phyloP scores from a whole-genome alignment of 2,797 vertebrate genomes.

The Phataginus tetradactyla region DNA sequence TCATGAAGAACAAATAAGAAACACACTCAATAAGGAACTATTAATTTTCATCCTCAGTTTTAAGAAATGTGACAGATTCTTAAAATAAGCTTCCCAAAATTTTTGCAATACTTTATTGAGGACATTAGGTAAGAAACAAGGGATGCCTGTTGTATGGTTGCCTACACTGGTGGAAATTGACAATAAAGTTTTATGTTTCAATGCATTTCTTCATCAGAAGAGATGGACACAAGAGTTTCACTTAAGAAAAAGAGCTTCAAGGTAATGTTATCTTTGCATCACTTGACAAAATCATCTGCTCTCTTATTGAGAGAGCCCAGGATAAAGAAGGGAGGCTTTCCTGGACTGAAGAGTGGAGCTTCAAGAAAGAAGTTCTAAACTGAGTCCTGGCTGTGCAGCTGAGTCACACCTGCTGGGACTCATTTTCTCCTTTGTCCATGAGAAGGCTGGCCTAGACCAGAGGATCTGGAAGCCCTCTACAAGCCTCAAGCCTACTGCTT shows the following conservation, averaged over 20 bases:
- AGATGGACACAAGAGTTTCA: neutral
- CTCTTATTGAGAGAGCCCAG: neutral
- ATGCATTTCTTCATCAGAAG: neutral
- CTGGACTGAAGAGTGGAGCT: neutral
- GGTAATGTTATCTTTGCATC: neutral
- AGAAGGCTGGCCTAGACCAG: neutral
- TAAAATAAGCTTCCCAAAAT: conserved; percentile 14
- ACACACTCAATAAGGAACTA: neutral
- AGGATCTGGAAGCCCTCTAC: neutral
- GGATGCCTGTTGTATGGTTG: neutral
- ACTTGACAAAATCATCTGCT: neutral
- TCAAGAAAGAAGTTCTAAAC: neutral
- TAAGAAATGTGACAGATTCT: neutral
- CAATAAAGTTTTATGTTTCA: neutral
- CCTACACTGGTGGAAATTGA: neutral
- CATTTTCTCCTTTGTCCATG: neutral
- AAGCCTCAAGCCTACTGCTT: neutral
- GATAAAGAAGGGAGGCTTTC: neutral
- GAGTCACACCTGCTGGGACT: neutral
- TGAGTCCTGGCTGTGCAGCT: neutral
- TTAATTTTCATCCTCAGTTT: neutral
- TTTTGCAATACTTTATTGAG: neutral
- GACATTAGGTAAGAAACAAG: neutral
- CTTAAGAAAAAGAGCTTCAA: neutral
- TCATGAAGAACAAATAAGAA: conserved; percentile 8